Evolutionary conservation across 2,797 vertebrate species (phyloP), one percentile per base, ranked within the genome.

Genomic region (Coreius guichenoti): DNA sequence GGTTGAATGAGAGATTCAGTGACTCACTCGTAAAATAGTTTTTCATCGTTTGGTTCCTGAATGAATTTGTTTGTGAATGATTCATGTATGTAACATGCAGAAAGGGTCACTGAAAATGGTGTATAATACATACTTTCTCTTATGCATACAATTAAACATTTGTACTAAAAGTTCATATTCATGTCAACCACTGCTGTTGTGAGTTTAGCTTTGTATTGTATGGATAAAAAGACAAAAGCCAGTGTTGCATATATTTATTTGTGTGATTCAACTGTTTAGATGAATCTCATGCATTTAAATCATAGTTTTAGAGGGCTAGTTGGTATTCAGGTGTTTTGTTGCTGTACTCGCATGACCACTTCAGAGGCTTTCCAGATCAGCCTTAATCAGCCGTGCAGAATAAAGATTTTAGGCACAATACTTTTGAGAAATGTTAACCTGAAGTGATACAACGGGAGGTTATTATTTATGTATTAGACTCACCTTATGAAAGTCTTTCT

Each of bases 221-320:
- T 31, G 39, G 31, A 56, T n/a, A 21, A 58, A 36, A 14, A 78
- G 61, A 65, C 17, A 13, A 65, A 63, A 80, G 3, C 26, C 3
- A 33, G 78, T 78, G 75, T 36, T 78, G 54, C 75, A 36, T 31
- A 75, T 5, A 54, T 54, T 33, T 75, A 23, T 14, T 36, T 29
- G 19, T 36, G 21, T 5, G 19, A 63, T 43, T 78, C 56, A 63
- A 5, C 14, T 77, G 75, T 51, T 69, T 69, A 69, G 31, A 81
- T 39, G 23, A 81, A 82, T 58, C 14, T 72, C 67, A 82, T 82
- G 68, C 68, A 82, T 72, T 82, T 72, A 56, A 72, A 58, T 72
- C 16, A 14, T 67, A 33, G 17, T 49, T 67, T 67, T 65, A 65
- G 61, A 45, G 17, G n/a, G 17, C 9, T 58, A 43, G n/a, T 54